Evolutionary conservation across 35 echinoderm and acorn worm species (phyloP).

Genomic region (Heliocidaris erythrogramma): DNA sequence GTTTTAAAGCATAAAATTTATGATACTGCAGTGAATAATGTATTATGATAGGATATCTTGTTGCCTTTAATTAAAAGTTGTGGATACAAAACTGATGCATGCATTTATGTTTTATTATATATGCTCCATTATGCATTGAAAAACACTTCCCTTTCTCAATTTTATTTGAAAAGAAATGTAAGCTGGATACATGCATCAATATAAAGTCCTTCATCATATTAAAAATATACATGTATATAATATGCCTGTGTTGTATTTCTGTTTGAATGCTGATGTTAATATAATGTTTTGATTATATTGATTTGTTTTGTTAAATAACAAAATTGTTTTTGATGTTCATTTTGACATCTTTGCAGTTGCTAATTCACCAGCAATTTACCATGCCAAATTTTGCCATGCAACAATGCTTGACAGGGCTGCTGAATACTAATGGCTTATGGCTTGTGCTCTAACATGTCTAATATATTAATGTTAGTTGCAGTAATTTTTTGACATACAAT

Average conservation of each 20-base stretch:
- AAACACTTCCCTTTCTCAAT: neutral
- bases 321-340: neutral
- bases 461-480: neutral
- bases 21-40: neutral
- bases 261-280: neutral
- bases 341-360: neutral
- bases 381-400: neutral
- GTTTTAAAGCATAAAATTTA: neutral
- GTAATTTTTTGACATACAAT: neutral
- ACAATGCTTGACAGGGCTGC: neutral
- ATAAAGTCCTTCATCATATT: neutral
- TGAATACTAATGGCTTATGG: neutral
- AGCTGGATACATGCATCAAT: neutral
- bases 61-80: neutral
- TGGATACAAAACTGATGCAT: neutral
- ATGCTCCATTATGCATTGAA: neutral
- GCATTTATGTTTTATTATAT: neutral
- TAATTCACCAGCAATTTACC: neutral
- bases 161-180: neutral
- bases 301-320: neutral
- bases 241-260: neutral
- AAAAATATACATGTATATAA: neutral
- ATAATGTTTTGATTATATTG: neutral
- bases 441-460: neutral
- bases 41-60: neutral